phyloP scores from a whole-genome alignment of 2,113 vertebrate species.

The Myiagra hebetior region DNA sequence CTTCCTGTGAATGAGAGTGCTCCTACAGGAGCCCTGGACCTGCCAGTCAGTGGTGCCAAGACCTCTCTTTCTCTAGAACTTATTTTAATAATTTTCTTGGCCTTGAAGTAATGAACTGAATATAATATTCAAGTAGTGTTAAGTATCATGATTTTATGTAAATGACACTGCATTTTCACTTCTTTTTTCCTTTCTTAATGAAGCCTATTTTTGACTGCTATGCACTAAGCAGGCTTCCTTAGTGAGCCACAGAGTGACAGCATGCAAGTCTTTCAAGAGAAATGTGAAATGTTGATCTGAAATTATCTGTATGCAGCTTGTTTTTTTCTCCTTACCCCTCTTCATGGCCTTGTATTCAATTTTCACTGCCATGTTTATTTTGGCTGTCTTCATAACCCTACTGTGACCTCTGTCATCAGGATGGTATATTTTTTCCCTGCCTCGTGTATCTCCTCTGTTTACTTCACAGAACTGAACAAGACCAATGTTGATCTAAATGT shows the following conservation, averaged over 20 bases:
- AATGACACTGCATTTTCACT: neutral
- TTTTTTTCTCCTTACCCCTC: neutral
- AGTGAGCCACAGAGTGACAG: neutral
- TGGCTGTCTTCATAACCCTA: neutral
- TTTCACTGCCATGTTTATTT: constrained; percentile 9
- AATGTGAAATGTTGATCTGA: neutral
- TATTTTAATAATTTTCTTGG: neutral
- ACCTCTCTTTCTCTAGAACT: neutral
- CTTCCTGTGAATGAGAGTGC: neutral
- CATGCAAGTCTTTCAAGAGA: neutral
- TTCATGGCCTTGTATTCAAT: neutral
- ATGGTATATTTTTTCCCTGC: neutral
- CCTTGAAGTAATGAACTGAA: neutral
- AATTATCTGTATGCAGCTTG: neutral
- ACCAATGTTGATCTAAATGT: neutral
- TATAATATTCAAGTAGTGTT: neutral
- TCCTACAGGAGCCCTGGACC: neutral
- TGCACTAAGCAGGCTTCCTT: neutral
- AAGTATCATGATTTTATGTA: neutral
- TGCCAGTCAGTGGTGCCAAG: neutral
- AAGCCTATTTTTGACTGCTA: neutral
- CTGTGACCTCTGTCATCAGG: constrained; percentile 1
- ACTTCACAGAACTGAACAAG: neutral
- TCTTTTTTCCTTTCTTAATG: neutral
- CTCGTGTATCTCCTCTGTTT: neutral